Evolutionary conservation across 2,113 vertebrate genomes (phyloP).

Genomic region (Guaruba guarouba): DNA sequence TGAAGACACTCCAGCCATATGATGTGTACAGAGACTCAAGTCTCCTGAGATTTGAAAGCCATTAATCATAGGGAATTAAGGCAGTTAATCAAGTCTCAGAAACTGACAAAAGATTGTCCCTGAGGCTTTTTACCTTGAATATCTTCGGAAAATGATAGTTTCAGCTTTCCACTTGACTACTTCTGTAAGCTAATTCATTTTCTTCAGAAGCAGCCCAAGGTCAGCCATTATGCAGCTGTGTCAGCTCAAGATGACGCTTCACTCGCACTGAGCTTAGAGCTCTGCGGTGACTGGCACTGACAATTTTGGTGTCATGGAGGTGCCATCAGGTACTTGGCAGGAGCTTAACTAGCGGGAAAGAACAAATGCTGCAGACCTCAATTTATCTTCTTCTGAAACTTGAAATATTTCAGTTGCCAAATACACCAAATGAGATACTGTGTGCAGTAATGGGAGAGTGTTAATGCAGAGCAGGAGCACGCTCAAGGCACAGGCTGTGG

Average conservation of each 20-base stretch:
- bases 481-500: background rate
- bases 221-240: background rate
- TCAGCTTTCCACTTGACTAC: conserved; percentile 60
- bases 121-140: conserved; percentile 66
- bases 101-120: conserved; percentile 63
- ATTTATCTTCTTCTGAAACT: background rate
- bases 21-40: background rate
- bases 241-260: conserved; percentile 28
- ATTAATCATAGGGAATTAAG: conserved; percentile 78
- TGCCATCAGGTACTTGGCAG: background rate
- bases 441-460: background rate
- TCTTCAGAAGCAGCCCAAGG: conserved; percentile 67
- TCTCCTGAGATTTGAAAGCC: conserved; percentile 35
- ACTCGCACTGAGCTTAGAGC: background rate
- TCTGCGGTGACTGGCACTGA: background rate
- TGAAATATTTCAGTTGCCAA: background rate
- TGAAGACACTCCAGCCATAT: background rate
- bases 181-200: conserved; percentile 57
- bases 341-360: background rate
- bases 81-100: conserved; percentile 73
- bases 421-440: background rate
- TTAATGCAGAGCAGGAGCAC: background rate
- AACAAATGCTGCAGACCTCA: background rate
- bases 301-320: background rate
- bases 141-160: conserved; percentile 69